Evolutionary conservation across 1,140 invertebrate genomes (phyloP).

Genomic region (Cylas formicarius): DNA sequence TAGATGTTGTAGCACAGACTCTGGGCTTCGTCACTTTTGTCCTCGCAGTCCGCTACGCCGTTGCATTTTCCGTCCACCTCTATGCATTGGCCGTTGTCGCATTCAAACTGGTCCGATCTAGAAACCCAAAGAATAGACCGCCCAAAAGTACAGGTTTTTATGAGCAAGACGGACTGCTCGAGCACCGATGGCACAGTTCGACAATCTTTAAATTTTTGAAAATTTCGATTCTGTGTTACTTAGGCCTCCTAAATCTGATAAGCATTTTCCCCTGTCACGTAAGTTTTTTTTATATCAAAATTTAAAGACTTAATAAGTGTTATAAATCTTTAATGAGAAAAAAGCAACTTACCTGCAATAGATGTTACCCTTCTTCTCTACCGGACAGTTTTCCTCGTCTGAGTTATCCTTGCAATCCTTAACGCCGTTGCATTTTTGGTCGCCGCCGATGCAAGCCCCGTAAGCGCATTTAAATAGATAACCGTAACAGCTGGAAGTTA

Average conservation of each 20-base stretch:
- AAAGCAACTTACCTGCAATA: constrained; percentile 23
- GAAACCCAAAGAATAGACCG: constrained; percentile 6
- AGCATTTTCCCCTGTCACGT: too few relatives aligned
- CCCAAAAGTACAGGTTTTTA: background rate
- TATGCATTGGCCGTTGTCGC: constrained; percentile 53
- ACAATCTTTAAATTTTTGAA: background rate
- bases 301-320: too few relatives aligned
- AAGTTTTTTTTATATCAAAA: too few relatives aligned
- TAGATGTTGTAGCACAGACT: constrained; percentile 27
- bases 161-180: background rate
- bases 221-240: background rate
- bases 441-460: constrained; percentile 47
- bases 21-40: constrained; percentile 56
- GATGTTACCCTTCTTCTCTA: constrained; percentile 1
- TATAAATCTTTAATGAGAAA: too few relatives aligned
- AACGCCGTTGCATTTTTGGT: constrained; percentile 49
- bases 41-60: constrained; percentile 48
- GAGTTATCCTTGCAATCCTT: constrained; percentile 51
- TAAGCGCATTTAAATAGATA: constrained; percentile 47
- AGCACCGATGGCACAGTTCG: background rate
- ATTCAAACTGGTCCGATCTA: constrained; percentile 44
- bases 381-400: constrained; percentile 45
- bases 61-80: constrained; percentile 44
- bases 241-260: background rate
- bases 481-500: constrained; percentile 28